Evolutionary conservation across 2,888 invertebrate species (phyloP), one percentile per base, ranked within the genome.

Genomic region (Philereme transversata): DNA sequence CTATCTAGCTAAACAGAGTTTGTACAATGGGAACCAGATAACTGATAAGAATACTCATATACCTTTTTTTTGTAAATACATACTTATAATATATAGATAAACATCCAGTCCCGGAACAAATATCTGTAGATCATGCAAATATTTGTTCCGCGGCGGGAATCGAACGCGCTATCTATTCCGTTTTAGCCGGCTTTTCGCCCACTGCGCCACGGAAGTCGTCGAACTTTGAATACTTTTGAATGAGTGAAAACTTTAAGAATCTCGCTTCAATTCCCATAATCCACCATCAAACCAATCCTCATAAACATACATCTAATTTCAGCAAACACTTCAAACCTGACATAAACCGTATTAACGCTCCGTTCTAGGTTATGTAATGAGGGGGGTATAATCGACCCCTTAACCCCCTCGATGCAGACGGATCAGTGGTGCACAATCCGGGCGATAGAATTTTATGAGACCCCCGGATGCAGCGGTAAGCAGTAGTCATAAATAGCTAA

Each of bases 401-500:
- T 7, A 22, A 22, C 36, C 68, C 70, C 68, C 43, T 43, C 75
- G 64, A 74, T 81, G 77, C 80, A 80, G 83, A 82, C 82, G 85
- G 86, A 87, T 88, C 88, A 86, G 79, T 82, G 77, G 75, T 77
- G 82, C 81, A 85, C 86, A 87, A 87, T 88, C 87, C 85, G 71
- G 78, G 81, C 84, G 87, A 90, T 90, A 90, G 88, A 90, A 90
- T 90, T 90, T 90, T 90, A 90, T 81, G 90, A 88, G 81, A 80
- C 78, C 79, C 77, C 85, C 85, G 86, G 86, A 83, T 84, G 87
- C 82, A 81, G 83, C 81, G 82, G 88, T 86, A 88, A 88, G 88
- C 87, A 87, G 86, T 79, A 78, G 78, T 79, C 83, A 83, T 88
- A 88, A 89, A 90, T 88, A 88, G 76, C 75, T 69, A 68, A 52